Evolutionary conservation across 2,888 invertebrate species (phyloP), one percentile per base, ranked within the genome.

Genomic region (Temnothorax ravouxi): DNA sequence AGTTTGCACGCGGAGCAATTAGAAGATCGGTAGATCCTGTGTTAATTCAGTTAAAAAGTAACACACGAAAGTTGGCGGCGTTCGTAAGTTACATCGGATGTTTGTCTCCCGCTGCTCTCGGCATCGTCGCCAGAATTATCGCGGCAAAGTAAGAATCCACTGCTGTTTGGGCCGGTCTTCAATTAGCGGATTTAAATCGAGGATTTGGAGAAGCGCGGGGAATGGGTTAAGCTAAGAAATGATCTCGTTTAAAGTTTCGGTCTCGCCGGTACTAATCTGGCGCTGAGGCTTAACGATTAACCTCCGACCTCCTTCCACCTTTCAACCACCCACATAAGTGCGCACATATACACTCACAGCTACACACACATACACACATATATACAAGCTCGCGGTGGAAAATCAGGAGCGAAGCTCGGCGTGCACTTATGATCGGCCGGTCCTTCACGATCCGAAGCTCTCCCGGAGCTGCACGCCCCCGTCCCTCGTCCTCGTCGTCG

Each of bases 131-230:
- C 80, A 82, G 29, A 89, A 89, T 89, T 84, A 88, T 88, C 89
- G 38, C 21, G 66, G 71, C 50, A 67, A 76, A 56, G 75, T 71
- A 85, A 76, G 88, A 88, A 80, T 86, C 77, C 84, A 47, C 64
- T 29, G 84, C 47, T 89, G 85, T 85, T 89, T 89, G 82, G 85
- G 50, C 75, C 64, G 81, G 44, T 86, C 85, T 86, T 87, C 88
- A 88, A 89, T 89, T 88, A 89, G 86, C 88, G 84, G 85, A 84
- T 90, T 90, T 90, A 90, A 89, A 88, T 89, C 82, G 85, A 86
- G 87, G 90, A 86, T 90, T 89, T 87, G 85, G 84, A 34, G 38
- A 21, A 21, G 21, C 15, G 44, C 34, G 54, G 47, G 79, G 59
- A 76, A 67, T 85, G 84, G 74, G 87, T 89, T 90, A 88, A 87